Base-by-base conservation (phyloP, 2,113 vertebrate genomes). In the Scatophagus argus region DNA sequence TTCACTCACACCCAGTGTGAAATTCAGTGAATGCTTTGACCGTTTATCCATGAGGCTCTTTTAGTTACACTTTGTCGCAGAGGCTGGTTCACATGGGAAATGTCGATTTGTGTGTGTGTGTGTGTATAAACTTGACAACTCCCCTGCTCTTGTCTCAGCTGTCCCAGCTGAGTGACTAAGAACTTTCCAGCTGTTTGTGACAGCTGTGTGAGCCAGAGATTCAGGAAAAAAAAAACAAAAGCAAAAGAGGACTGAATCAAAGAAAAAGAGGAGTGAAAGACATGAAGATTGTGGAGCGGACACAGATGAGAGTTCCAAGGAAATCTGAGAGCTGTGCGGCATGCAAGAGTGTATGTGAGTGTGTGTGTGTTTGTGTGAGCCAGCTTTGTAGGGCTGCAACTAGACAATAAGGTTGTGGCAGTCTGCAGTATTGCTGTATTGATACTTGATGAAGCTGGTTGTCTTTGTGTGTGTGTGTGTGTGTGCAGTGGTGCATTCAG, bases 151-250 rank as follows among this genome's bases (percentile, higher is more conserved):
- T 19, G 54, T 51, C 63, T 64, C 64, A n/a, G n/a, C n/a, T n/a
- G n/a, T 52, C 52, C 52, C 56, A 68, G 75, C 79, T 19, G 56
- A 76, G 74, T 25, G 68, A 52, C 36, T 32, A 54, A 29, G 61
- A 86, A 77, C 61, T 58, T 61, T 87, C 81, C 92, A 93, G 90
- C 91, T 93, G 92, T 90, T 91, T 83, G 86, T 63, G 86, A 82
- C 91, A 93, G 90, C 91, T 93, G 92, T 77, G 74, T 25, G 64
- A 27, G 47, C 47, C 55, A 73, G 38, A 51, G 46, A 23, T 52
- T 27, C 36, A 64, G 27, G 17, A 54, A 32, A 72, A 31, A 56
- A 29, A 62, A 38, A 64, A 31, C 61, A 32, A 59, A 44, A 36
- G 39, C 13, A 72, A 56, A 39, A 69, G 65, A 74, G 71, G 79